These are phyloP conservation scores for Myathropa florea DNA, from an alignment of 2,888 invertebrate species.

Conservation along the genomic window DNA sequence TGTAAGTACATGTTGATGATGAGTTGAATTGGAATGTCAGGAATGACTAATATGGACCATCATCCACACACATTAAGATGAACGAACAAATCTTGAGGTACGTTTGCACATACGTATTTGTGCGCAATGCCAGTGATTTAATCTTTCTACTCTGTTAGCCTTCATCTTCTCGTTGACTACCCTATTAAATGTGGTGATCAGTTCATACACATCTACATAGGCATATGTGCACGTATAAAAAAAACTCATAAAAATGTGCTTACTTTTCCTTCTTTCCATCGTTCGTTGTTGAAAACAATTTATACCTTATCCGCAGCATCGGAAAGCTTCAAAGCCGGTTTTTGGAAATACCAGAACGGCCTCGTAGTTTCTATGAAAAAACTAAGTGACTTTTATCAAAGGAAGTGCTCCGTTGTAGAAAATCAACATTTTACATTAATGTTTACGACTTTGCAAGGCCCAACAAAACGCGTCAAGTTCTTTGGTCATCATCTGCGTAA, in stretches of 20 bases:
- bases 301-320: slow-evolving; percentile 10
- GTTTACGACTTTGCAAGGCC: background rate
- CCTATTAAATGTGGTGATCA: slow-evolving; percentile 18
- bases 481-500: background rate
- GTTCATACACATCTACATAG: background rate
- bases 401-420: background rate
- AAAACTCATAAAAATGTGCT: slow-evolving; percentile 12
- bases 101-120: background rate
- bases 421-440: background rate
- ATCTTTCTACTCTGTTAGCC: slow-evolving; percentile 1
- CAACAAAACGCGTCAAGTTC: background rate
- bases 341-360: background rate
- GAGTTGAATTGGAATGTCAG: background rate
- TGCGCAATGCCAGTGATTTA: background rate
- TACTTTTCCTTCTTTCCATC: background rate
- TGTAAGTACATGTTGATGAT: background rate
- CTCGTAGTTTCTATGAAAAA: background rate
- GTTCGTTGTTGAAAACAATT: background rate
- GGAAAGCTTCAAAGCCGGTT: slow-evolving; percentile 10
- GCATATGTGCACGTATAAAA: background rate
- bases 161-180: slow-evolving; percentile 30
- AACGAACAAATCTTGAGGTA: background rate
- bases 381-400: background rate
- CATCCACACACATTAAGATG: too few species aligned
- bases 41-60: background rate